Evolutionary conservation across 1,140 invertebrate genomes (phyloP).

Genomic region (Luehdorfia chinensis): DNA sequence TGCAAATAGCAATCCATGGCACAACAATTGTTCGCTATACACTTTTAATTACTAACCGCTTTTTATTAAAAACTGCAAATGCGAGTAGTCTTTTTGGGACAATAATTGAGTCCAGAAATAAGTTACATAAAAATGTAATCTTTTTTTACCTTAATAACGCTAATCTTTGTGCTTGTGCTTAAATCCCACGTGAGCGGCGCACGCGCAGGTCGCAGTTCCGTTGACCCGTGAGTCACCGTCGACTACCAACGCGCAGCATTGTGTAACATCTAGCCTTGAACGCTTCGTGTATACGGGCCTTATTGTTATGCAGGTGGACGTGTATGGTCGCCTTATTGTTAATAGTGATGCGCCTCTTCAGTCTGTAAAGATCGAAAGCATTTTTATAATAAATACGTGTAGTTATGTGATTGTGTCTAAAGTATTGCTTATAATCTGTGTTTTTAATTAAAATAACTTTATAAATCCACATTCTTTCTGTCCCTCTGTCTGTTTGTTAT

Average conservation of each 20-base stretch:
- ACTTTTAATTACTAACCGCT: too few relatives aligned
- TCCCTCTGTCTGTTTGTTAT: too few relatives aligned
- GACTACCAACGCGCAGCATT: constrained; percentile 12
- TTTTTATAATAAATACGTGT: background rate
- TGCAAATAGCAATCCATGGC: too few relatives aligned
- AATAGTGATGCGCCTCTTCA: background rate
- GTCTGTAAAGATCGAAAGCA: background rate
- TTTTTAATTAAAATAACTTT: too few relatives aligned
- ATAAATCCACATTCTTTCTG: too few relatives aligned
- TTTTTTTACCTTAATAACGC: background rate
- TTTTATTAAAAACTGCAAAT: too few relatives aligned
- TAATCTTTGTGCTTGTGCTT: background rate
- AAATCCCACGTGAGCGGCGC: constrained; percentile 8
- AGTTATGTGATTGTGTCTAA: too few relatives aligned
- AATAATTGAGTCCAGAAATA: too few relatives aligned
- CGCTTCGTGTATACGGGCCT: background rate
- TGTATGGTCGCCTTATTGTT: constrained; percentile 9
- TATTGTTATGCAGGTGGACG: background rate
- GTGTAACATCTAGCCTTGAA: constrained; percentile 14
- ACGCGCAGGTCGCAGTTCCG: constrained; percentile 17
- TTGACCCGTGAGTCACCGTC: constrained; percentile 23
- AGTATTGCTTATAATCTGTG: too few relatives aligned
- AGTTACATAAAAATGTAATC: too few relatives aligned
- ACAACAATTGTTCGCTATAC: too few relatives aligned
- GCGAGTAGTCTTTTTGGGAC: too few relatives aligned